These are phyloP conservation scores for Habrosyne pyritoides DNA, from an alignment of 2,888 invertebrate genomes.

Conservation along the genomic window DNA sequence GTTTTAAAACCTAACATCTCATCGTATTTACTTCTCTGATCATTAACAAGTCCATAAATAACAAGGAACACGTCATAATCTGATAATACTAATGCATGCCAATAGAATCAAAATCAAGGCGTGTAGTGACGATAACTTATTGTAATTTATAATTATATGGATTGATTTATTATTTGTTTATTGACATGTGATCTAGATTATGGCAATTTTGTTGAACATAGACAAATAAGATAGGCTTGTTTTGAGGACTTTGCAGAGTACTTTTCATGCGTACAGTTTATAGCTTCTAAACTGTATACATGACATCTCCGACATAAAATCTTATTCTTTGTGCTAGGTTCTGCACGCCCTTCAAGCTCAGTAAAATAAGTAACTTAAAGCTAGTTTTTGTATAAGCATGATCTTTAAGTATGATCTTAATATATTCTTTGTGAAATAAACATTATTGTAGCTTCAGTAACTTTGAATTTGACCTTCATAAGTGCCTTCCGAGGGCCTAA, in stretches of 20 bases:
- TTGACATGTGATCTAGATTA: neutral
- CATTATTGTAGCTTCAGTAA: too few species aligned
- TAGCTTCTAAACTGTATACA: too few species aligned
- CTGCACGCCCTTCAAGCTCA: too few species aligned
- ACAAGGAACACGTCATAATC: slow-evolving; percentile 26
- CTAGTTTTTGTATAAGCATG: too few species aligned
- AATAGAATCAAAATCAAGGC: slow-evolving; percentile 40
- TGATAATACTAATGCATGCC: slow-evolving; percentile 31
- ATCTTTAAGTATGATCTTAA: too few species aligned
- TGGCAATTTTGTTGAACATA: neutral
- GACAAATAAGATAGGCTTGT: neutral
- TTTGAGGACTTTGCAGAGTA: neutral
- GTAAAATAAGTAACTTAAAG: too few species aligned
- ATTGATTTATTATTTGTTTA: slow-evolving; percentile 1
- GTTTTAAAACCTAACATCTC: neutral
- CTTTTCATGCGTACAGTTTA: too few species aligned
- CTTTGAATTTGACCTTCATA: too few species aligned
- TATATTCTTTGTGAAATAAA: too few species aligned
- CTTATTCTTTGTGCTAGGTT: too few species aligned
- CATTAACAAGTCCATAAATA: slow-evolving; percentile 28
- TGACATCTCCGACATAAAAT: too few species aligned
- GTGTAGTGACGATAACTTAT: slow-evolving; percentile 30
- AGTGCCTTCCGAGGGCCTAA: too few species aligned
- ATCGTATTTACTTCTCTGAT: slow-evolving; percentile 15
- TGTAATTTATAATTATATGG: slow-evolving; percentile 17